These are phyloP conservation scores for Drosophila tropicalis DNA, from an alignment of 1,140 invertebrate species.

Conservation along the genomic window DNA sequence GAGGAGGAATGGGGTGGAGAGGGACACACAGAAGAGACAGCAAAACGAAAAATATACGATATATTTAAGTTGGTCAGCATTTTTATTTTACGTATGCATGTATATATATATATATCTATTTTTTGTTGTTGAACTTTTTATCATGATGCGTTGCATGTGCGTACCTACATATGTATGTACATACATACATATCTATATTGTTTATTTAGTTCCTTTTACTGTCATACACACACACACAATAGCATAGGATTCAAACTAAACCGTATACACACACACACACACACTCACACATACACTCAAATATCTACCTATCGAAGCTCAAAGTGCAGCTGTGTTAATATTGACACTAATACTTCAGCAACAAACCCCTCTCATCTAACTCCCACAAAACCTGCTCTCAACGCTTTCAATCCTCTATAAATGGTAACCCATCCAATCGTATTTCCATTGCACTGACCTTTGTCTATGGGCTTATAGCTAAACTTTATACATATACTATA, in stretches of 20 bases:
- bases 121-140: constrained; percentile 9
- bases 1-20: no score
- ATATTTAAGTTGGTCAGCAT: constrained; percentile 17
- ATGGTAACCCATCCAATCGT: not conserved
- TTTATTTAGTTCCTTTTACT: constrained; percentile 18
- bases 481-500: not conserved
- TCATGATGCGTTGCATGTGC: not conserved
- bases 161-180: not conserved
- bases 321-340: constrained; percentile 22
- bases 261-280: constrained; percentile 1
- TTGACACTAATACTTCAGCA: constrained; percentile 21
- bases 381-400: not conserved
- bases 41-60: constrained; percentile 3
- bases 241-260: constrained; percentile 10
- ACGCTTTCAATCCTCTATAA: not conserved
- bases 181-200: constrained; percentile 1
- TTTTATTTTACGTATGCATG: not conserved
- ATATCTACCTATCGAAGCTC: not conserved
- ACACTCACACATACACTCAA: constrained; percentile 4
- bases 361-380: not conserved
- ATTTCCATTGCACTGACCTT: constrained; percentile 7
- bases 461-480: not conserved
- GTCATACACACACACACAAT: constrained; percentile 1
- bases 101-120: not conserved
- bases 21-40: not conserved